Percentiles rank a stretch among this genome's conserved stretches.
phyloP scores from a whole-genome alignment of 2,888 invertebrate species.

The Lycocerus yunnanus region DNA sequence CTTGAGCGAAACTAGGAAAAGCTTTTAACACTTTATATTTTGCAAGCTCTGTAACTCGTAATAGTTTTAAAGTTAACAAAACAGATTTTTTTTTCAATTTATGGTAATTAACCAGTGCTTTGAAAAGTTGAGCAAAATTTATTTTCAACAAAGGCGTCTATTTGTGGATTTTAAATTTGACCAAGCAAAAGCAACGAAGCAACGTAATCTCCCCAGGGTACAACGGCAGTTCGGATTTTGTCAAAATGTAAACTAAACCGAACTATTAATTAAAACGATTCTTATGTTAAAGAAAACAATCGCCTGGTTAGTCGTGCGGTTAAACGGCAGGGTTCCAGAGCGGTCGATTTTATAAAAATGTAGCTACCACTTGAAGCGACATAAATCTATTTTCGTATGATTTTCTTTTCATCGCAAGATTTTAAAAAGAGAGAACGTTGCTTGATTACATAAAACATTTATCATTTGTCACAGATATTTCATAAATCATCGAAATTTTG shows the following conservation, averaged over 20 bases:
- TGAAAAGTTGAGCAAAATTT: not conserved
- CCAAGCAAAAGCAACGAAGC: not conserved
- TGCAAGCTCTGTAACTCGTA: not conserved
- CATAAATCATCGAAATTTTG: too few relatives aligned
- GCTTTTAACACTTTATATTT: slow-evolving; percentile 13
- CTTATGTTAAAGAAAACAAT: not conserved
- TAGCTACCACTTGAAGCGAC: too few relatives aligned
- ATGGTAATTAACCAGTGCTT: not conserved
- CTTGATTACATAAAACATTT: too few relatives aligned
- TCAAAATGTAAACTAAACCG: not conserved
- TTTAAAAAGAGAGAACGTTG: too few relatives aligned
- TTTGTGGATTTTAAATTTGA: not conserved
- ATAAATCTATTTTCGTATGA: too few relatives aligned
- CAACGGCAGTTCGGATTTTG: not conserved
- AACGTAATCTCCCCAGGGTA: not conserved
- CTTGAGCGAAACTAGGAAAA: slow-evolving; percentile 21
- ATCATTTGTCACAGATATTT: too few relatives aligned
- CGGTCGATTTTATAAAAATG: too few relatives aligned
- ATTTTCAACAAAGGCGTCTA: not conserved
- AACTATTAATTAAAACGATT: not conserved
- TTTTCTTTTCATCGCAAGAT: too few relatives aligned
- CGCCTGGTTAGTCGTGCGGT: too few relatives aligned
- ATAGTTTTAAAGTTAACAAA: not conserved
- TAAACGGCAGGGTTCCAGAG: too few relatives aligned
- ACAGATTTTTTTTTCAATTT: not conserved